Percentiles rank a stretch among this genome's conserved stretches.
phyloP scores from a whole-genome alignment of 2,113 vertebrate genomes.

The Aspiorhynchus laticeps region DNA sequence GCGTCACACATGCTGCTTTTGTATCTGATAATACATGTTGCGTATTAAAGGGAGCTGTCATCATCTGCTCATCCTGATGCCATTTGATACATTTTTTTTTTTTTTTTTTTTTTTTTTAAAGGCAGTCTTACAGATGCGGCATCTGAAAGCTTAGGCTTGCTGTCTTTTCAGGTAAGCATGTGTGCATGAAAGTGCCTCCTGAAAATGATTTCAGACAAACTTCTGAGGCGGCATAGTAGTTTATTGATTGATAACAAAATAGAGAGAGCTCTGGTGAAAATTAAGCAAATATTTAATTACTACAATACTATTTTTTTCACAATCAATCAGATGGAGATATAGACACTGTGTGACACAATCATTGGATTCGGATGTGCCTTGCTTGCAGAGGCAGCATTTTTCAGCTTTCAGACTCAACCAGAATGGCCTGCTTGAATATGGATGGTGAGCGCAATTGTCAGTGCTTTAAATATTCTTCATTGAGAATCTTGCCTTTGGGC shows the following conservation, averaged over 20 bases:
- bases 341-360: neutral
- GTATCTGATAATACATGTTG: neutral
- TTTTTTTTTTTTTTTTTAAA: neutral
- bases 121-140: neutral
- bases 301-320: too few relatives aligned
- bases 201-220: too few relatives aligned
- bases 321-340: too few relatives aligned
- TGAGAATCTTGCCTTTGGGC: neutral
- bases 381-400: neutral
- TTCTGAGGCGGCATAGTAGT: too few relatives aligned
- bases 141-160: too few relatives aligned
- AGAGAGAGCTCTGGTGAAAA: too few relatives aligned
- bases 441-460: neutral
- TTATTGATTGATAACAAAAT: too few relatives aligned
- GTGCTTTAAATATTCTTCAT: neutral
- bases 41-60: neutral
- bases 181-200: neutral
- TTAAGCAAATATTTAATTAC: too few relatives aligned
- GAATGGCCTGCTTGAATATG: neutral
- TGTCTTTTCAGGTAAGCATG: neutral
- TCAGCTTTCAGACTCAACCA: neutral
- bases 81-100: neutral
- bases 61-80: neutral
- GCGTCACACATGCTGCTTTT: neutral
- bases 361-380: neutral